Evolutionary conservation across 2,797 vertebrate genomes (phyloP), one percentile per base, ranked within the genome.

Genomic region (Mallotus villosus): DNA sequence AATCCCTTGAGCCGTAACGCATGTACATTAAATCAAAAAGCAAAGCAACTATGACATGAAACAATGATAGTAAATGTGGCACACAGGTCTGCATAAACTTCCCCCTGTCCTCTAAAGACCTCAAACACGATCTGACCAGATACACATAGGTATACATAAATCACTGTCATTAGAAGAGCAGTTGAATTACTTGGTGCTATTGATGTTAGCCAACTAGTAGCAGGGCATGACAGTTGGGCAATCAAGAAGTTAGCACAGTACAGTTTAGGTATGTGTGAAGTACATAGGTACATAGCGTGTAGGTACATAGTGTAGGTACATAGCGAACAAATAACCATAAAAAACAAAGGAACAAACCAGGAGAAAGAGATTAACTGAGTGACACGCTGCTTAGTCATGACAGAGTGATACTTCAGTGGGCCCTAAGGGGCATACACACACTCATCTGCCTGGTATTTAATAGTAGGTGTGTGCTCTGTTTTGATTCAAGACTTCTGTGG

Each of bases 61-160:
- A 0, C 0, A 86, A 53, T 6, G 81, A 83, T 4, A 65, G 2
- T 37, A 87, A 22, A 76, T 86, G 84, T 17, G 84, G 87, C 7
- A 88, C 70, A 74, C 85, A 86, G n/a, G 87, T 86, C 21, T 86
- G 81, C 81, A 85, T 83, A 59, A 84, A 88, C 72, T 82, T 86
- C 6, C 27, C 61, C 11, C 74, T 79, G 3, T 78, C 83, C 62
- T 86, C 81, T n/a, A 49, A 12, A 25, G 82, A 86, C 27, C 46
- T 63, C 1, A 72, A 46, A 77, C 78, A 85, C 0, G 70, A 82
- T 68, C 76, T 79, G 34, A 87, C 68, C 0, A 86, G n/a, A 68
- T 72, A 74, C 4, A 86, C 34, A 24, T 84, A 87, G 0, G 85
- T 81, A 74, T 74, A 77, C n/a, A 82, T 82, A 84, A 32, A 85